phyloP scores from a whole-genome alignment of 2,888 invertebrate genomes.

The Apocheima hispidaria region DNA sequence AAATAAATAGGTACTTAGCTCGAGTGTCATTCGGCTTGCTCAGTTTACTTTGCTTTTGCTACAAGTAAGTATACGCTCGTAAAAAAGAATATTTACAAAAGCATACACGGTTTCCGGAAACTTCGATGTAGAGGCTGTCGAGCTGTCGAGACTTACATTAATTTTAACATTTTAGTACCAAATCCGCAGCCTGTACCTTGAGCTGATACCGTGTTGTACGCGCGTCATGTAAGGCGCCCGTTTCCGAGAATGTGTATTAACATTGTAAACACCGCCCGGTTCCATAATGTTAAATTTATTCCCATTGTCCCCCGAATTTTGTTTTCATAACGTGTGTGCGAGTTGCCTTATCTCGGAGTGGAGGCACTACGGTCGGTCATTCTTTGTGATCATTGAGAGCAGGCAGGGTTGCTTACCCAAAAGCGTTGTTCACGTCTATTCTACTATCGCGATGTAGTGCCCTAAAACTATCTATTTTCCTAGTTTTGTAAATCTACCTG shows the following conservation, averaged over 20 bases:
- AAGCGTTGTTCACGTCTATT: neutral
- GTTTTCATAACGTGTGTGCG: conserved; percentile 50
- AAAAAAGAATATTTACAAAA: conserved; percentile 3
- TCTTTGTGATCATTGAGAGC: conserved; percentile 37
- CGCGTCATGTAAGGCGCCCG: conserved; percentile 16
- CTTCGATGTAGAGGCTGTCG: neutral
- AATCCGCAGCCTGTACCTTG: conserved; percentile 1
- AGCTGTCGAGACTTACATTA: conserved; percentile 8
- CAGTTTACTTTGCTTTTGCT: conserved; percentile 1
- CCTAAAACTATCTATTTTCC: too few species aligned
- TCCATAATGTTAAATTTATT: conserved; percentile 53
- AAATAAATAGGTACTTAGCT: neutral
- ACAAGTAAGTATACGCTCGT: neutral
- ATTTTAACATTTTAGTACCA: conserved; percentile 16
- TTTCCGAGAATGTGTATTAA: conserved; percentile 38
- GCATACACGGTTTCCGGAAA: conserved; percentile 1
- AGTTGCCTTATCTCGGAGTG: conserved; percentile 51
- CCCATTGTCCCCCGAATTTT: conserved; percentile 56
- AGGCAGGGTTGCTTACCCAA: conserved; percentile 4
- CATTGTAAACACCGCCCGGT: conserved; percentile 47
- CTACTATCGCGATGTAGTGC: neutral
- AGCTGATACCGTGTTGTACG: conserved; percentile 7
- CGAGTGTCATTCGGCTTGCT: neutral
- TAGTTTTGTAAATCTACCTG: too few species aligned
- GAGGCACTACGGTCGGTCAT: conserved; percentile 24